Evolutionary conservation across 2,888 invertebrate genomes (phyloP).

Genomic region (Spisula solida): DNA sequence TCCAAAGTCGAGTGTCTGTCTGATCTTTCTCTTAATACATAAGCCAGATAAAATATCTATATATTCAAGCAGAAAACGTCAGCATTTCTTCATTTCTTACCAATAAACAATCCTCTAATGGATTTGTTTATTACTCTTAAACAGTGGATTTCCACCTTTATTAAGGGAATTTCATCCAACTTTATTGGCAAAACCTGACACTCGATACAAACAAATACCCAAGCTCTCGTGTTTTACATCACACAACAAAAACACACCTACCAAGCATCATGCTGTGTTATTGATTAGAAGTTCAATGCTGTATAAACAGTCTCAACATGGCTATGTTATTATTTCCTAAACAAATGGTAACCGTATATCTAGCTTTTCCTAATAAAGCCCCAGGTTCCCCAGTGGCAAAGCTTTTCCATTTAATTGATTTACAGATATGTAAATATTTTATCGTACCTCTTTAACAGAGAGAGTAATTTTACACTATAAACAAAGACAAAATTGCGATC

Average conservation of each 20-base stretch:
- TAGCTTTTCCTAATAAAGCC: constrained; percentile 4
- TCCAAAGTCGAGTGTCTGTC: background rate
- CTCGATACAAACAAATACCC: background rate
- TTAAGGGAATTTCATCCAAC: background rate
- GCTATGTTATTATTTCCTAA: constrained; percentile 4
- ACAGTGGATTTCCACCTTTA: constrained; percentile 19
- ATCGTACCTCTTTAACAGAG: constrained; percentile 4
- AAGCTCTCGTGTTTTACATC: constrained; percentile 9
- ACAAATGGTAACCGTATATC: constrained; percentile 12
- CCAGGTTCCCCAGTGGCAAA: background rate
- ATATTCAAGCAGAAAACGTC: background rate
- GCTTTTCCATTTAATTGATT: constrained; percentile 15
- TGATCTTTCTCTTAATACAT: background rate
- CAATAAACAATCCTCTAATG: constrained; percentile 21
- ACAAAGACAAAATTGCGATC: background rate
- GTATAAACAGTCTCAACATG: background rate
- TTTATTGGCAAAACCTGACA: constrained; percentile 4
- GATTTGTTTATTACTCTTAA: constrained; percentile 21
- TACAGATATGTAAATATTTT: constrained; percentile 14
- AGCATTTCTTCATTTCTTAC: constrained; percentile 19
- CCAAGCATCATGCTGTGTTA: constrained; percentile 18
- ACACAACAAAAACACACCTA: constrained; percentile 5
- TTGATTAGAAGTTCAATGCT: background rate
- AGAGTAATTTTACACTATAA: background rate
- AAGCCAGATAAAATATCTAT: constrained; percentile 9